Percentiles rank a stretch among this genome's conserved stretches.
Evolutionary conservation across 2,888 invertebrate genomes (phyloP).

Genomic region (Drymonia ruficornis): DNA sequence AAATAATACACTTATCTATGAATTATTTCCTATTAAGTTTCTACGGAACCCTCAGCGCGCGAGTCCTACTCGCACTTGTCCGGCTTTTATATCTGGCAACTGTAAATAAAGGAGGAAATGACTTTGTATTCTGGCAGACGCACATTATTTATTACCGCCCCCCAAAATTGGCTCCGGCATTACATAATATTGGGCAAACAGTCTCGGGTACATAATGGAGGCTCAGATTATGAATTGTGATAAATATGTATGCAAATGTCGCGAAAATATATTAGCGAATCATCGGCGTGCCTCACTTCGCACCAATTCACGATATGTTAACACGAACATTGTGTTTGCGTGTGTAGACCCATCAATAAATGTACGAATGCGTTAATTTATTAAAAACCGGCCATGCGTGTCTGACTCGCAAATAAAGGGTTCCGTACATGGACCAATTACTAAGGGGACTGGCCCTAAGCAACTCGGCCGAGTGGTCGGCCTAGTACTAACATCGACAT

Average conservation of each 20-base stretch:
- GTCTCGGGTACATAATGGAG: background rate
- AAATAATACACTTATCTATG: too few species aligned
- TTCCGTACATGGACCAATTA: too few species aligned
- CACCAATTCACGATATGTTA: constrained; percentile 14
- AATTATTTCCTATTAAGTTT: too few species aligned
- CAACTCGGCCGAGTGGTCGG: too few species aligned
- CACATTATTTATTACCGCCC: constrained; percentile 22
- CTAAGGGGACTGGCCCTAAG: too few species aligned
- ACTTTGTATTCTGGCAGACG: constrained; percentile 9
- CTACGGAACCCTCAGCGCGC: too few species aligned
- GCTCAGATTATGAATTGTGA: background rate
- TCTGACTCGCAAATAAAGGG: too few species aligned
- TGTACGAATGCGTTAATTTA: too few species aligned
- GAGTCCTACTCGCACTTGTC: too few species aligned
- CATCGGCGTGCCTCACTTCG: constrained; percentile 1
- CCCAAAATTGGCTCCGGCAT: constrained; percentile 16
- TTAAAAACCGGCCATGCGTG: too few species aligned
- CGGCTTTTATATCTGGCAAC: constrained; percentile 10
- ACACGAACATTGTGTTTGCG: constrained; percentile 14
- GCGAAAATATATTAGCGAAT: constrained; percentile 14
- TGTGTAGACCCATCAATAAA: background rate
- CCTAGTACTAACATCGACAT: too few species aligned
- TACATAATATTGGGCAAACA: constrained; percentile 7
- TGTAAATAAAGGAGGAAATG: constrained; percentile 10
- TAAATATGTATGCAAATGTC: constrained; percentile 6